Evolutionary conservation across 2,888 invertebrate genomes (phyloP), one percentile per base, ranked within the genome.

Genomic region (Apotomis betuletana): DNA sequence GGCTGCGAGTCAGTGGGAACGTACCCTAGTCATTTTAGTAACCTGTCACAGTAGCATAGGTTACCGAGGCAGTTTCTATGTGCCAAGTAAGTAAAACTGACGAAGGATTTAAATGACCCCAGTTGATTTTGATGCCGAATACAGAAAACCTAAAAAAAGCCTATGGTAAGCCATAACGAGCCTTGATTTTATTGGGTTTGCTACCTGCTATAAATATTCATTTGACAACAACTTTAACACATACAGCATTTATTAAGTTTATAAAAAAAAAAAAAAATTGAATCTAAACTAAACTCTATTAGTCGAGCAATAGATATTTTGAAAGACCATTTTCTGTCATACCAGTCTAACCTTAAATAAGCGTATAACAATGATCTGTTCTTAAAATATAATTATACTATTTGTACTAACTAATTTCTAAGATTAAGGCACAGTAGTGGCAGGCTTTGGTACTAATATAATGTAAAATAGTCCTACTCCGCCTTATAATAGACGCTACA

Each of bases 371-470:
- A 27, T 27, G 27, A 27, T 27, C 27, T 10, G 49, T 3, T 49
- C 9, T 9, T 10, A 46, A 8, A 60, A 15, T n/a, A 46, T n/a
- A 6, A 6, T 8, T 12, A 13, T 3, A 3, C n/a, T 3, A 12
- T 55, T 46, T 65, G 38, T 27, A 46, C 8, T n/a, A 57, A 58
- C 36, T 49, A 49, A 27, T 49, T 1, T 27, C 15, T 58, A 49
- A n/a, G 6, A 3, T 27, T 63, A 68, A 72, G 67, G 67, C 72
- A 68, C 68, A 67, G 36, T 57, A 67, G 36, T 67, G 67, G 67
- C 71, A 71, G 71, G 68, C 68, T 72, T 72, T 72, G 72, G 72
- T 68, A 62, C 62, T 72, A 72, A 63, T 61, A 62, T 49, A 8
- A 10, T 51, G 55, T 60, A 70, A 57, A 51, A 58, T 38, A 51